A percentile compares a stretch with the other conserved stretches of the same genome.
These are phyloP conservation scores for Tetrao urogallus DNA, from an alignment of 2,113 vertebrate genomes.

Conservation along the genomic window DNA sequence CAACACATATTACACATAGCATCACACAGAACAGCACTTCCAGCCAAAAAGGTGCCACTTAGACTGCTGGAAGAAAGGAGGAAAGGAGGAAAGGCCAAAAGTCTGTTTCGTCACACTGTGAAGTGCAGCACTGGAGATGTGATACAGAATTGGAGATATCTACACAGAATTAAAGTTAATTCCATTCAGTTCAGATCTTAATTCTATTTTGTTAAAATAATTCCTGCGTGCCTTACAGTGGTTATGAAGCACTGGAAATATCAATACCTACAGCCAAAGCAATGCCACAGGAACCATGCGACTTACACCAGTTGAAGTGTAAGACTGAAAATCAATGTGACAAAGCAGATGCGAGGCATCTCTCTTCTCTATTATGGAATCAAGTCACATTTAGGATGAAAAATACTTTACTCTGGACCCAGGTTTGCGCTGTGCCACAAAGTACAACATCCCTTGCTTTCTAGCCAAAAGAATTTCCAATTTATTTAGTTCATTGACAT, in stretches of 20 bases:
- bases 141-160: background rate
- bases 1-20: background rate
- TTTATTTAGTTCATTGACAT: background rate
- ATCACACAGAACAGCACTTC: background rate
- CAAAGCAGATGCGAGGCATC: background rate
- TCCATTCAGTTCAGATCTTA: background rate
- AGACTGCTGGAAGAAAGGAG: background rate
- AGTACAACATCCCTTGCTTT: background rate
- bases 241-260: fast-evolving
- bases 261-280: background rate
- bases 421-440: background rate
- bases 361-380: background rate
- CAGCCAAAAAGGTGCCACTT: background rate
- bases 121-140: background rate
- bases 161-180: background rate
- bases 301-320: background rate
- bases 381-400: background rate
- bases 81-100: background rate
- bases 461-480: background rate
- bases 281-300: background rate
- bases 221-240: background rate
- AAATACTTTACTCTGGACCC: background rate
- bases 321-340: background rate
- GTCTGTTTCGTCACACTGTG: too few species aligned
- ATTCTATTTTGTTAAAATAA: background rate